Base-by-base conservation (phyloP, 1,140 invertebrate species). In the Berghia stephanieae region DNA sequence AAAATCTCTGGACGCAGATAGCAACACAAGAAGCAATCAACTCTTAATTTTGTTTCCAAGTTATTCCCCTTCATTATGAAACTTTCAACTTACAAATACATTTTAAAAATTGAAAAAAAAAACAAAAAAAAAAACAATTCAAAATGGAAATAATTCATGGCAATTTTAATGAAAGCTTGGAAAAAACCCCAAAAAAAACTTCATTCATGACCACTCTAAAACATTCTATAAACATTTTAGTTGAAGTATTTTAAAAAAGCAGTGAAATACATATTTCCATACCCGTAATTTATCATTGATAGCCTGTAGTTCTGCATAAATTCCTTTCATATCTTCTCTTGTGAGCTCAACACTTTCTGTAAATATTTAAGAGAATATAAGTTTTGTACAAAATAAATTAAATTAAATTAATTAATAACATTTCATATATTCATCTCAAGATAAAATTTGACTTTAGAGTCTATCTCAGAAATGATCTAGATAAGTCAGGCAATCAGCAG, bases 201-300 rank as follows among this genome's bases (percentile, higher is more conserved):
- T n/a, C n/a, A n/a, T n/a, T n/a, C n/a, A n/a, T n/a, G n/a, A n/a
- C n/a, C n/a, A n/a, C n/a, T n/a, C n/a, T n/a, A n/a, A n/a, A n/a
- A n/a, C n/a, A n/a, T n/a, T n/a, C n/a, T n/a, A n/a, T n/a, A n/a
- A n/a, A n/a, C n/a, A n/a, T n/a, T n/a, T n/a, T n/a, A n/a, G n/a
- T n/a, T n/a, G n/a, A n/a, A n/a, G n/a, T 52, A 52, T 52, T 52
- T 52, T 52, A 52, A 24, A 52, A 52, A 52, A 13, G 13, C 46
- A 52, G n/a, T 72, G 69, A 24, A 16, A 16, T 72, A 34, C 44
- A 57, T 52, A n/a, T n/a, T n/a, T n/a, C n/a, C 74, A 60, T 66
- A 88, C 86, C 80, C 86, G 86, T 1, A 88, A 66, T 73, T 88
- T 88, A 42, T 86, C 81, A 83, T 84, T 86, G 68, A 88, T 86